Evolutionary conservation across 2,888 invertebrate genomes (phyloP).

Genomic region (Chrysomela aeneicollis): DNA sequence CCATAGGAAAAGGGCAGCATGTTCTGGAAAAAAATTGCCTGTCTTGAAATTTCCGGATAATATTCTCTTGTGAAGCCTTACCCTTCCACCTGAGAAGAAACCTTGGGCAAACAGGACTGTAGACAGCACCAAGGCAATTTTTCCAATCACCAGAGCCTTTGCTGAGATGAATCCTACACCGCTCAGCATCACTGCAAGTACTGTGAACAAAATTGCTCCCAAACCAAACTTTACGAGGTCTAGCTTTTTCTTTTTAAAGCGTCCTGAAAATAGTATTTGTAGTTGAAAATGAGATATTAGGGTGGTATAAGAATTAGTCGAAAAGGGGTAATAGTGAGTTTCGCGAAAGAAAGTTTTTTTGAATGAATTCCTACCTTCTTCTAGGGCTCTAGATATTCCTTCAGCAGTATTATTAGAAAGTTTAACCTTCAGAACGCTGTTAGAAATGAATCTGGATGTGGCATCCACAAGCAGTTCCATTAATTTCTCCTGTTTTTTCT

Average conservation of each 20-base stretch:
- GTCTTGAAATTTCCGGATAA: too few species aligned
- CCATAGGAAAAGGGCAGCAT: neutral
- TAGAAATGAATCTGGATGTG: conserved; percentile 66
- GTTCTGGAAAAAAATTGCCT: conserved; percentile 3
- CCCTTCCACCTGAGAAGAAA: conserved; percentile 52
- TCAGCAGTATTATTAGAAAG: conserved; percentile 69
- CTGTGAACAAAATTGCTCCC: conserved; percentile 66
- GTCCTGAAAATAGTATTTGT: conserved; percentile 65
- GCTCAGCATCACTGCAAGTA: conserved; percentile 70
- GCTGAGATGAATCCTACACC: conserved; percentile 76
- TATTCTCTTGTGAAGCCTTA: neutral
- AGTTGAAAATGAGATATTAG: too few species aligned
- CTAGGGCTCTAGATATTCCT: conserved; percentile 74
- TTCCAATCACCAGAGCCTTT: conserved; percentile 81
- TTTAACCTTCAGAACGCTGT: conserved; percentile 74
- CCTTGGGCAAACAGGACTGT: conserved; percentile 69
- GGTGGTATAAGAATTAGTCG: too few species aligned
- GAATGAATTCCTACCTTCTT: conserved; percentile 72
- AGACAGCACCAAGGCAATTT: conserved; percentile 78
- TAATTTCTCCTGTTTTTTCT: conserved; percentile 66
- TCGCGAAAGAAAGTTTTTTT: too few species aligned
- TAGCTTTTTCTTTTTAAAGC: conserved; percentile 76
- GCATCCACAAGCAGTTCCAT: conserved; percentile 67
- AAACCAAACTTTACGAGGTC: conserved; percentile 73
- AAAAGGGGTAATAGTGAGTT: too few species aligned